A percentile compares a stretch with the other conserved stretches of the same genome.
phyloP scores from a whole-genome alignment of 2,888 invertebrate species.

The Plemyria rubiginata region DNA sequence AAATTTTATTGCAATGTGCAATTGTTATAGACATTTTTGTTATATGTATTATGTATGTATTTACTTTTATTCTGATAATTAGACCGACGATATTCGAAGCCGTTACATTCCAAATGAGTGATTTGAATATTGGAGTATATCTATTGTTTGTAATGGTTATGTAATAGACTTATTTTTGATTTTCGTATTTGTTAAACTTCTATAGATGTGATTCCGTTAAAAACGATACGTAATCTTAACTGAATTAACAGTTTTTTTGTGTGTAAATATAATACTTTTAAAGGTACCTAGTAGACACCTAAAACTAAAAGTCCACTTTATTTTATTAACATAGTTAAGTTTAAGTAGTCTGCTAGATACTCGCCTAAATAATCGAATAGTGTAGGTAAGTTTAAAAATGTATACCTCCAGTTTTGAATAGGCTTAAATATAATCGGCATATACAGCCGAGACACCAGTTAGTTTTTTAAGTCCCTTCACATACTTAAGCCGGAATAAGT shows the following conservation, averaged over 20 bases:
- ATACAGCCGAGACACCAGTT: too few species aligned
- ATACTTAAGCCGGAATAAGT: too few species aligned
- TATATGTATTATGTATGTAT: too few species aligned
- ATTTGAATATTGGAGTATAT: neutral
- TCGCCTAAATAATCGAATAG: conserved; percentile 11
- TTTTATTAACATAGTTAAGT: neutral
- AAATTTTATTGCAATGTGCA: too few species aligned
- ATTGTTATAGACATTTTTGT: too few species aligned
- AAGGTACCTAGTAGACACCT: too few species aligned
- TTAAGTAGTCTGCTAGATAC: conserved; percentile 26
- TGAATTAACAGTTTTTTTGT: too few species aligned
- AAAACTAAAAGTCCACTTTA: too few species aligned
- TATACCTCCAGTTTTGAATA: neutral
- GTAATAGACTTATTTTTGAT: neutral
- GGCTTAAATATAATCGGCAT: neutral
- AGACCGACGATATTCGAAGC: neutral
- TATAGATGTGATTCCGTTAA: too few species aligned
- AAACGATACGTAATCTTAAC: too few species aligned
- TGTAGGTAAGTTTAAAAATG: conserved; percentile 1
- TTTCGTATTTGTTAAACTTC: neutral
- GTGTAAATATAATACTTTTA: too few species aligned
- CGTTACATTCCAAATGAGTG: neutral
- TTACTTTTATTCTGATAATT: neutral
- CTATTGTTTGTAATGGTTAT: neutral
- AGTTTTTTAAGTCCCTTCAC: too few species aligned